These are phyloP conservation scores for Istiophorus platypterus DNA, from an alignment of 2,113 vertebrate species.

Conservation along the genomic window DNA sequence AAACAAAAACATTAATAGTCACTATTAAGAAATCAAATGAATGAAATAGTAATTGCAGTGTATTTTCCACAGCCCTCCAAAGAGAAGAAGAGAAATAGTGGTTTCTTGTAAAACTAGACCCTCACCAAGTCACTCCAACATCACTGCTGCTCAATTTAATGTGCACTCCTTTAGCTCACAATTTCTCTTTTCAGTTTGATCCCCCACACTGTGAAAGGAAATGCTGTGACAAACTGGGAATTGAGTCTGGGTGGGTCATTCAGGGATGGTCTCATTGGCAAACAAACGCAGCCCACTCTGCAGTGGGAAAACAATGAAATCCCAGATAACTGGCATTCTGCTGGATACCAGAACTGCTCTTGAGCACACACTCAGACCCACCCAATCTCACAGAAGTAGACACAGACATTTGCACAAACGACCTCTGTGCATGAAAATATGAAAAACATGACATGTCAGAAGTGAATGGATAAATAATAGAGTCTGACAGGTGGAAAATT, in stretches of 20 bases:
- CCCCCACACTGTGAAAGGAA: slow-evolving; percentile 4
- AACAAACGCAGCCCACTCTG: background rate
- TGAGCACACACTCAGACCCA: background rate
- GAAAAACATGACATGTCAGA: slow-evolving; percentile 4
- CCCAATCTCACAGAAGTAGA: background rate
- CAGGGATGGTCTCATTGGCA: slow-evolving; percentile 1
- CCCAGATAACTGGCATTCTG: slow-evolving; percentile 1
- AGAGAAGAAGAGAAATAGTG: background rate
- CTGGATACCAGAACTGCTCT: slow-evolving; percentile 1
- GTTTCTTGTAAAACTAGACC: background rate
- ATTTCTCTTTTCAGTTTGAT: slow-evolving; percentile 23
- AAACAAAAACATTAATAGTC: background rate
- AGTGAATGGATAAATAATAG: slow-evolving; percentile 57
- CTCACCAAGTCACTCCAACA: background rate
- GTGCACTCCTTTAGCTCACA: background rate
- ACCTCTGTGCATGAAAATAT: slow-evolving; percentile 8
- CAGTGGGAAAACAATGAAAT: background rate
- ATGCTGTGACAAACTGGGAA: slow-evolving; percentile 31
- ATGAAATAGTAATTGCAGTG: background rate
- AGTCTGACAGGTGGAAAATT: slow-evolving; percentile 58
- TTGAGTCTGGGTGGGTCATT: slow-evolving; percentile 24
- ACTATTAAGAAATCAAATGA: background rate
- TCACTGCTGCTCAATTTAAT: slow-evolving; percentile 5
- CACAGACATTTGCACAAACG: background rate
- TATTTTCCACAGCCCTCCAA: background rate